These are phyloP conservation scores for Drosophila macrothrix DNA, from an alignment of 2,888 invertebrate species.

Conservation along the genomic window DNA sequence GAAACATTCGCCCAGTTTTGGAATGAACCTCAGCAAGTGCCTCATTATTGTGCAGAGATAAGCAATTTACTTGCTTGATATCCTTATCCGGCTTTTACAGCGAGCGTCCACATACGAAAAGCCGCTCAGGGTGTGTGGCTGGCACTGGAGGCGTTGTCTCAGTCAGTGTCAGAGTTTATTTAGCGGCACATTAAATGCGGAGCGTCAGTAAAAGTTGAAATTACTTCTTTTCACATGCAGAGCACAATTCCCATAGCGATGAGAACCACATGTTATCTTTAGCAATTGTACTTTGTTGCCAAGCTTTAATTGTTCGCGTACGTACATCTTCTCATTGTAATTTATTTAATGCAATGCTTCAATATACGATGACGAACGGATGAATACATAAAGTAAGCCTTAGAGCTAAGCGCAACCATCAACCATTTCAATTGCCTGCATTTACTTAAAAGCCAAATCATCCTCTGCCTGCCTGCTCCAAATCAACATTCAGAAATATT, in stretches of 20 bases:
- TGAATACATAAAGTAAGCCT: neutral
- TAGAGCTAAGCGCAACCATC: conserved; percentile 9
- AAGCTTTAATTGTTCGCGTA: conserved; percentile 45
- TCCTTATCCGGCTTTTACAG: conserved; percentile 62
- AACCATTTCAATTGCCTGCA: conserved; percentile 4
- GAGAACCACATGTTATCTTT: conserved; percentile 19
- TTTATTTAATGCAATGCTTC: conserved; percentile 34
- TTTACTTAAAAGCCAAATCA: conserved; percentile 9
- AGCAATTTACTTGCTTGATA: conserved; percentile 73
- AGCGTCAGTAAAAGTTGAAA: conserved; percentile 60
- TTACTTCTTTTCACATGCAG: conserved; percentile 49
- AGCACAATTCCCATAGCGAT: neutral
- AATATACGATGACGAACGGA: conserved; percentile 17
- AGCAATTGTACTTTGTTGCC: conserved; percentile 32
- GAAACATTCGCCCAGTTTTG: conserved; percentile 13
- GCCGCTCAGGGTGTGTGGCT: neutral
- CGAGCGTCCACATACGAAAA: conserved; percentile 10
- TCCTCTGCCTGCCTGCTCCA: neutral
- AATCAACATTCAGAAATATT: conserved; percentile 16
- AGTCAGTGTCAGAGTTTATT: conserved; percentile 57
- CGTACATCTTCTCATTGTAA: conserved; percentile 40
- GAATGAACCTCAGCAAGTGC: conserved; percentile 35
- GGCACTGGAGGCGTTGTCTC: conserved; percentile 13
- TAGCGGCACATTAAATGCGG: conserved; percentile 52
- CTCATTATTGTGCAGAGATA: conserved; percentile 75